Evolutionary conservation across 2,888 invertebrate species (phyloP).

Genomic region (Cheilosia pagana): DNA sequence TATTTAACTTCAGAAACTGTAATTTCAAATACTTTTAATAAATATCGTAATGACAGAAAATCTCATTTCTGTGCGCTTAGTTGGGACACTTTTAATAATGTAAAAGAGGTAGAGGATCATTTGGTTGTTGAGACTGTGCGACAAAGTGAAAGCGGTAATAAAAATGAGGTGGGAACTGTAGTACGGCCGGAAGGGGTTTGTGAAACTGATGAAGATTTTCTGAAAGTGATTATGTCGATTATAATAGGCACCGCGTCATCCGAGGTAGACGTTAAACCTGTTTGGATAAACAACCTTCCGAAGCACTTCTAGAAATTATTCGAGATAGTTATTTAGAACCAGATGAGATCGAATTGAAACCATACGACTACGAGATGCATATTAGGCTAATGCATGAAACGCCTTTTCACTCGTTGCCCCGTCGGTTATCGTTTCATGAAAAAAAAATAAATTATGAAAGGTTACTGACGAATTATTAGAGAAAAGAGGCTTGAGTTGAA

Average conservation of each 20-base stretch:
- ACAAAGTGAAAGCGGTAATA: not conserved
- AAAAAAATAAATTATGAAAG: slow-evolving; percentile 26
- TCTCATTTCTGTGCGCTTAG: slow-evolving; percentile 31
- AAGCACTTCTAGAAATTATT: slow-evolving; percentile 3
- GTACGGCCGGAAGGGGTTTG: not conserved
- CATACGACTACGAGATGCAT: slow-evolving; percentile 39
- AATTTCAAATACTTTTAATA: slow-evolving; percentile 1
- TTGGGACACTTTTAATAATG: not conserved
- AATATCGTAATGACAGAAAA: slow-evolving; percentile 5
- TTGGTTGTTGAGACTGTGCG: not conserved
- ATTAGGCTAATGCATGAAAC: slow-evolving; percentile 36
- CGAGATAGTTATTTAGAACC: slow-evolving; percentile 14
- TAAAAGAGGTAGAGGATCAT: slow-evolving; percentile 20
- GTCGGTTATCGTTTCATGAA: slow-evolving; percentile 38
- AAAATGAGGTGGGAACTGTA: not conserved
- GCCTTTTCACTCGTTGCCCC: slow-evolving; percentile 40
- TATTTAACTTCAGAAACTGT: not conserved
- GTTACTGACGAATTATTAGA: slow-evolving; percentile 51
- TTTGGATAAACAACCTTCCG: slow-evolving; percentile 8
- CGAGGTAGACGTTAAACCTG: slow-evolving; percentile 4
- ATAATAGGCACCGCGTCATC: no score
- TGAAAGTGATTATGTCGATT: not conserved
- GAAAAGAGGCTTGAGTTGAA: slow-evolving; percentile 23
- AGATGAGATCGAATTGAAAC: slow-evolving; percentile 5
- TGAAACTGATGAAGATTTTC: not conserved